These are phyloP conservation scores for Nomada fucata DNA, from an alignment of 2,888 invertebrate genomes.

Conservation along the genomic window DNA sequence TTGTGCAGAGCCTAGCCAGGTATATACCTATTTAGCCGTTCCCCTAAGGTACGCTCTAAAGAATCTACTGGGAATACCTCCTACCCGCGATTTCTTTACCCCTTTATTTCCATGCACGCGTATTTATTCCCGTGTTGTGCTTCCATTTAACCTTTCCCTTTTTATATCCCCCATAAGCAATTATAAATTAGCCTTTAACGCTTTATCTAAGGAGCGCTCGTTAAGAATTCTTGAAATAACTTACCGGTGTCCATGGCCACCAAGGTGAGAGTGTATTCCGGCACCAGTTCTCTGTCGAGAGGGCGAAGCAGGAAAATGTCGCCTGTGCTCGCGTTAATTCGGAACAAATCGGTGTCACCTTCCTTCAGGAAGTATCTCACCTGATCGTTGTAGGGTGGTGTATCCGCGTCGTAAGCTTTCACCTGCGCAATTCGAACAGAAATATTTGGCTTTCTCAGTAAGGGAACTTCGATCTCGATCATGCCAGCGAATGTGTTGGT, in stretches of 20 bases:
- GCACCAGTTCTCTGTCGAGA: slow-evolving; percentile 93
- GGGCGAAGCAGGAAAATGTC: slow-evolving; percentile 93
- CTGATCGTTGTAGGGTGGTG: slow-evolving; percentile 94
- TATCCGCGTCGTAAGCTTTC: slow-evolving; percentile 95
- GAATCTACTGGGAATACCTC: slow-evolving; percentile 39
- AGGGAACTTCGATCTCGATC: background rate
- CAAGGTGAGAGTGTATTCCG: slow-evolving; percentile 93
- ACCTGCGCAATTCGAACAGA: slow-evolving; percentile 85
- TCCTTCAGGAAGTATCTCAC: slow-evolving; percentile 97
- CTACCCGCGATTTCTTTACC: slow-evolving; percentile 31
- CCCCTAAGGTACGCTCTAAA: slow-evolving; percentile 36
- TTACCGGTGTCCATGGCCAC: slow-evolving; percentile 98
- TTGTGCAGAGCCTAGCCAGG: slow-evolving; percentile 59
- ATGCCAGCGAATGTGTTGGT: background rate
- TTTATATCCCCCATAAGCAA: background rate
- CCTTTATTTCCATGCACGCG: slow-evolving; percentile 12
- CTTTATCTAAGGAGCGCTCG: background rate
- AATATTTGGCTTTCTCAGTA: background rate
- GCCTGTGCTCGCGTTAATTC: slow-evolving; percentile 96
- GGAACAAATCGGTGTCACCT: slow-evolving; percentile 95
- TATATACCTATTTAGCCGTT: slow-evolving; percentile 67
- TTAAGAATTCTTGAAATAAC: slow-evolving; percentile 74
- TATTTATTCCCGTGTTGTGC: slow-evolving; percentile 29
- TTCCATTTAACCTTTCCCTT: background rate
- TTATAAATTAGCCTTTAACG: slow-evolving; percentile 27